Base-by-base conservation (phyloP, 2,888 invertebrate species). In the Dusona sp. region DNA sequence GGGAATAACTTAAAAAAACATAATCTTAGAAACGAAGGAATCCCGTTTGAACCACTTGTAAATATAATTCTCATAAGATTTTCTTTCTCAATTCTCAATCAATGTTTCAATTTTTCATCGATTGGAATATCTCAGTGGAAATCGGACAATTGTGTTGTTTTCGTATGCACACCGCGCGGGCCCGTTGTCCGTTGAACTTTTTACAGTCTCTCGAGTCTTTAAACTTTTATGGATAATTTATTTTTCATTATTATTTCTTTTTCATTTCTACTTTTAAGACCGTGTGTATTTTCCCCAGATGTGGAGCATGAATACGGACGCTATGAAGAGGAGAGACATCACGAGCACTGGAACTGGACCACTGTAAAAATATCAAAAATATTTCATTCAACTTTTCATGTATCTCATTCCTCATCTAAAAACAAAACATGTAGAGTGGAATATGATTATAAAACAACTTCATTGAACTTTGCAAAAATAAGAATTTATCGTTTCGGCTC, bases 281-380 rank as follows among this genome's bases (percentile, higher is more conserved):
- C 98, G 96, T 88, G 98, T 98, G 95, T 98, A 98, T 96, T 99
- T 99, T 94, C 99, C 99, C 99, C 99, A 99, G 94, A 99, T 99
- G 96, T 99, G 99, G 90, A 99, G 96, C 98, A 99, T 99, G 95
- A 99, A 99, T 80, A 99, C 99, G 78, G 99, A 99, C 36, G 99
- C 99, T 93, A 99, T 99, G 95, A 99, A 99, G 79, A 99, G 96
- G 79, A 99, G 96, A 86, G 99, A 99, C 99, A 99, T 99, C 83
- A 99, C 99, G 93, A 99, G 95, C 48, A 99, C 99, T 92, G 99
- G 99, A 90, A 99, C 99, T 92, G 99, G 99, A 85, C 99, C 99
- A 91, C 98, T 99, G 96, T 70, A 90, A 86, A 70, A 73, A 57
- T 61, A 84, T 48, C 38, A 22, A 72, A n/a, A n/a, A n/a, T n/a